These are phyloP conservation scores for Trachymyrmex cornetzi DNA, from an alignment of 1,140 invertebrate genomes.

Conservation along the genomic window DNA sequence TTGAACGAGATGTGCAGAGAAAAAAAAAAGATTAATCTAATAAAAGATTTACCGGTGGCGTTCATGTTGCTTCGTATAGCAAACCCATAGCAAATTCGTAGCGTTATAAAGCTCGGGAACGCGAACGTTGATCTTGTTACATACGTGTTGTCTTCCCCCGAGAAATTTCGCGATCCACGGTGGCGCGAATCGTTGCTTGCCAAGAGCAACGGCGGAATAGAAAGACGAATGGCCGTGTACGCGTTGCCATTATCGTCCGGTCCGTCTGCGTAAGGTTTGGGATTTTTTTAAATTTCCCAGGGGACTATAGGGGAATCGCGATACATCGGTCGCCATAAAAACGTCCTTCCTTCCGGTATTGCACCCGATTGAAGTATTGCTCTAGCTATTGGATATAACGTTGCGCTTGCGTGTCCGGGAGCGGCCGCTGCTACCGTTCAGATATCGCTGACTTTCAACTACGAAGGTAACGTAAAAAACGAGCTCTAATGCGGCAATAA, in stretches of 20 bases:
- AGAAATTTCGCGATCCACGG: slow-evolving; percentile 45
- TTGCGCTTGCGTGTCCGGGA: background rate
- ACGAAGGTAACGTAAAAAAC: slow-evolving; percentile 57
- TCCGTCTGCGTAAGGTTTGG: slow-evolving; percentile 27
- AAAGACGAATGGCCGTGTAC: slow-evolving; percentile 48
- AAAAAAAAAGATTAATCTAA: background rate
- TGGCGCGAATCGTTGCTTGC: slow-evolving; percentile 1
- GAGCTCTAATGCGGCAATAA: slow-evolving; percentile 59
- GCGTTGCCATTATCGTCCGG: slow-evolving; percentile 35
- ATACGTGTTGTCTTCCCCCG: slow-evolving; percentile 40
- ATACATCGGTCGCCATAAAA: slow-evolving; percentile 26
- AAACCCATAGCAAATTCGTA: background rate
- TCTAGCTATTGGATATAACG: slow-evolving; percentile 25
- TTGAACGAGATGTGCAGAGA: background rate
- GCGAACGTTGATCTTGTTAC: slow-evolving; percentile 16
- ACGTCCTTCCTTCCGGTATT: slow-evolving; percentile 25
- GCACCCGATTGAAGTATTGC: slow-evolving; percentile 61
- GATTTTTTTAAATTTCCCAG: slow-evolving; percentile 74
- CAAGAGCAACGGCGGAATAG: background rate
- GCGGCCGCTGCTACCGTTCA: background rate
- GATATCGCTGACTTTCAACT: slow-evolving; percentile 41
- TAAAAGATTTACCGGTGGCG: background rate
- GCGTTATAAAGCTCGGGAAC: background rate
- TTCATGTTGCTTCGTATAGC: background rate
- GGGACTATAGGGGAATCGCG: slow-evolving; percentile 33